phyloP scores from a whole-genome alignment of 2,113 vertebrate species.

The Upupa epops region DNA sequence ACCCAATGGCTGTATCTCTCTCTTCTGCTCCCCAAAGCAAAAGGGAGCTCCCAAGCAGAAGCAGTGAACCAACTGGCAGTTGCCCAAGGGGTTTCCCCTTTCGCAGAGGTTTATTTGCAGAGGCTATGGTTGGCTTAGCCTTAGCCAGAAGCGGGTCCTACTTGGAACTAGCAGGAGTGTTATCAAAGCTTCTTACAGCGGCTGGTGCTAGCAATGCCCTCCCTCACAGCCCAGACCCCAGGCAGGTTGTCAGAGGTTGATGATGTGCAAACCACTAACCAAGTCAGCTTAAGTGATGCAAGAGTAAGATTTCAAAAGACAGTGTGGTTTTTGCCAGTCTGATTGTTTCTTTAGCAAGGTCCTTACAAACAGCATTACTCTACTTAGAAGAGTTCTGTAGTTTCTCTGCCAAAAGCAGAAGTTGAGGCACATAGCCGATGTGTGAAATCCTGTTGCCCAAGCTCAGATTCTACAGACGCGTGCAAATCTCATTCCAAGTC shows the following conservation, averaged over 20 bases:
- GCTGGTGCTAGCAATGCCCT: no score
- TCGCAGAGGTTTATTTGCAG: no score
- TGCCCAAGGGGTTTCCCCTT: no score
- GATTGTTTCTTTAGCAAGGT: background rate
- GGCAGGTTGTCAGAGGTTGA: background rate
- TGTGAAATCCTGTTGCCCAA: slow-evolving; percentile 51
- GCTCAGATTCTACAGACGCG: slow-evolving; percentile 18
- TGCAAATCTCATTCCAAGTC: slow-evolving; percentile 30
- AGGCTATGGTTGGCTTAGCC: no score
- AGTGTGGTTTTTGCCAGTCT: background rate
- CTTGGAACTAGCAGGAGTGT: no score
- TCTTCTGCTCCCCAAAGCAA: no score
- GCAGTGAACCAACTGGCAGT: no score
- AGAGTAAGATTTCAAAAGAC: background rate
- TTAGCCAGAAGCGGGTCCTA: no score
- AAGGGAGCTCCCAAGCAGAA: no score
- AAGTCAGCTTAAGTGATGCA: background rate
- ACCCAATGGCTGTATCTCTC: no score
- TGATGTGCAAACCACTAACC: background rate
- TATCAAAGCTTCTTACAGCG: no score
- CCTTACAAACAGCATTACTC: background rate
- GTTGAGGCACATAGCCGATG: background rate
- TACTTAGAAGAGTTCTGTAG: background rate
- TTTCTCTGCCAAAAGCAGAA: slow-evolving; percentile 33
- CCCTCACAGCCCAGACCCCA: no score